Conservation (phyloP, 2,113 vertebrate genomes). For the Pantherophis guttatus region DNA sequence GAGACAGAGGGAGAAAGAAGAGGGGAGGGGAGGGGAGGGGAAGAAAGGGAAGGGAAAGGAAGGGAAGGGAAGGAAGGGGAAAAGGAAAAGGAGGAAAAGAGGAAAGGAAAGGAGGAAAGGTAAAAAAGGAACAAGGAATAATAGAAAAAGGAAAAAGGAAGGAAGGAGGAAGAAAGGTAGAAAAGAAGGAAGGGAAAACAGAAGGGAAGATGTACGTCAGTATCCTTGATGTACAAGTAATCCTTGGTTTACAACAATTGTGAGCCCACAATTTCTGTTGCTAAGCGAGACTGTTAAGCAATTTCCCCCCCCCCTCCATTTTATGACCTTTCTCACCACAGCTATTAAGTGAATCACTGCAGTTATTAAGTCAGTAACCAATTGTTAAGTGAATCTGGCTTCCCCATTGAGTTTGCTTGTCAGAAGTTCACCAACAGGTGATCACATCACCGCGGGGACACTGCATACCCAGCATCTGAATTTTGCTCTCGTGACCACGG, state of each 20-base stretch:
- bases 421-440: neutral
- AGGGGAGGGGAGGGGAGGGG: accelerated
- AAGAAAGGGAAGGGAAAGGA: accelerated
- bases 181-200: neutral
- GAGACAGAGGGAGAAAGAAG: neutral
- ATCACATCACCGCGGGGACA: neutral
- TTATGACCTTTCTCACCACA: neutral
- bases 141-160: neutral
- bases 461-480: neutral
- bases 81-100: neutral
- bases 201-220: neutral
- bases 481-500: neutral
- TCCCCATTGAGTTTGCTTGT: neutral
- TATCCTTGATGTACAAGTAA: neutral
- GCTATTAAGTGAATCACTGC: neutral
- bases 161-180: too few species aligned
- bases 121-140: neutral
- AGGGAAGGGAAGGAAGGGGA: too few species aligned
- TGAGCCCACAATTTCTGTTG: neutral
- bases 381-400: neutral
- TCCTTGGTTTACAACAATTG: neutral
- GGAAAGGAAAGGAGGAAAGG: neutral
- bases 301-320: neutral
- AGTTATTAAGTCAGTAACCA: neutral
- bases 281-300: neutral